Evolutionary conservation across 2,888 invertebrate genomes (phyloP), one percentile per base, ranked within the genome.

Genomic region (Drosophila buzzatii): DNA sequence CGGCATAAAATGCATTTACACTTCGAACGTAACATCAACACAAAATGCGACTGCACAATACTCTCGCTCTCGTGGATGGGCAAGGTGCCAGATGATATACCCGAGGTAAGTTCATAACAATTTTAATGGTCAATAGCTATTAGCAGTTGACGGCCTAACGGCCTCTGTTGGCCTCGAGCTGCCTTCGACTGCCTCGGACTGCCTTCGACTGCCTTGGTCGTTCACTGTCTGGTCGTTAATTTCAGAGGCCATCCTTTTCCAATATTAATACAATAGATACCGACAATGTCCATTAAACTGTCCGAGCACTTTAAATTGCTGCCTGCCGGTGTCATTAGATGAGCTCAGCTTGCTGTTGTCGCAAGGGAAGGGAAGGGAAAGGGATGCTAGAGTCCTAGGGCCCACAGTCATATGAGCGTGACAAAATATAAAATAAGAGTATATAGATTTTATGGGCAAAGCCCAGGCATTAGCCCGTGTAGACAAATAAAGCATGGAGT

Each of bases 51-150:
- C 94, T 98, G 98, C 94, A 96, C 97, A 89, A 97, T 99, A 92
- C 94, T 98, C 91, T 97, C 98, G 88, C 95, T 99, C 92, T 98
- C 98, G 90, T 99, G 99, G 99, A 99, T 99, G 99, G 98, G 98
- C 81, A 98, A 98, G 94, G 98, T 98, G 90, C 98, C 98, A 81
- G 98, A 99, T 93, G 97, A 98, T 92, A 94, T 98, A 89, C 98
- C 98, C 45, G 98, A 98, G 96, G 98, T 98, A 85, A 93, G 93
- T 91, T 47, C 55, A 41, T 53, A 52, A 35, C 31, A 44, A 41
- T 3, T 37, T 69, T 69, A 72, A 72, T 63, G 65, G 51, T 55
- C 58, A 58, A 47, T 60, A 47, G 70, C 71, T 57, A 81, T 84
- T 82, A 78, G 70, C 47, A 53, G 5, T 27, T 47, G 41, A 18